Base-by-base conservation (phyloP, 2,113 vertebrate genomes). In the Channa maculata region DNA sequence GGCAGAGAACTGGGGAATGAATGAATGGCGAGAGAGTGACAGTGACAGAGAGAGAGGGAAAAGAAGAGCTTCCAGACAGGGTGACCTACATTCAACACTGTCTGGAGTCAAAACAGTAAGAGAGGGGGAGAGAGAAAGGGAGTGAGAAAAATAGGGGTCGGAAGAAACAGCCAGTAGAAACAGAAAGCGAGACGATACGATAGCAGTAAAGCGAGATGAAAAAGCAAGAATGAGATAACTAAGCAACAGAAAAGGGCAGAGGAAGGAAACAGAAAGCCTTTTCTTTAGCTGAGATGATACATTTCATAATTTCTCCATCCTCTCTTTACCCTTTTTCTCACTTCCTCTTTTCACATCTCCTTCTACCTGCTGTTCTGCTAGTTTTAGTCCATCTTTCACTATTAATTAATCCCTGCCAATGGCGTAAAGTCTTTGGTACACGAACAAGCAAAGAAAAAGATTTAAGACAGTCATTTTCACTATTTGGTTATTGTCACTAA, bases 21-120 rank as follows among this genome's bases (percentile, higher is more conserved):
- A 79, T 68, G 85, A 61, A 70, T 53, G 62, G 39, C 2, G 64
- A 62, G 15, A 36, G 53, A 43, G n/a, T 48, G 48, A 36, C 49
- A 45, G 48, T 61, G 63, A 45, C 65, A 60, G 80, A 57, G 64
- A 70, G 65, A 59, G 68, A 52, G 71, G 80, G 58, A 45, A 70
- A 58, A 75, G 85, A 53, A 59, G 70, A 72, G 85, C 86, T 86
- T 84, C 88, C 90, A 92, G 91, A 92, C 91, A 85, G 85, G 24
- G 50, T 91, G 91, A 92, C 90, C 91, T 88, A 92, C 79, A 92
- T 91, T 89, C 74, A 83, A 65, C 75, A 82, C 75, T 82, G 88
- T 90, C 89, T 90, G 77, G 90, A 88, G 75, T 79, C 76, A 81
- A n/a, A 86, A 59, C 59, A 66, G 73, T 82, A 38, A 8, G 75